phyloP scores from a whole-genome alignment of 2,797 vertebrate genomes.

The Eremophila alpestris region DNA sequence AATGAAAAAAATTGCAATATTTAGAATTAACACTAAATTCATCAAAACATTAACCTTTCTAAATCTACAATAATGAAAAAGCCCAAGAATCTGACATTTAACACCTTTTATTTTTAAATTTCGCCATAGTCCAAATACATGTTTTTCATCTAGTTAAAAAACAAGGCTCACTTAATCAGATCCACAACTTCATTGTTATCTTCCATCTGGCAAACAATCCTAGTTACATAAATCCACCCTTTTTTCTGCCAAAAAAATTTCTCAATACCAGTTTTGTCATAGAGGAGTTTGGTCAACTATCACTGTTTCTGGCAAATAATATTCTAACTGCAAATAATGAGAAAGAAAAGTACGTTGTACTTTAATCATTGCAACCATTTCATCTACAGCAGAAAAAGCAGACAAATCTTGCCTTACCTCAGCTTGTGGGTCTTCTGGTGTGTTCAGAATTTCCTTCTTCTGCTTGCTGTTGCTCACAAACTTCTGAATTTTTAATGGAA shows the following conservation, averaged over 20 bases:
- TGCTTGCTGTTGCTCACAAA: neutral
- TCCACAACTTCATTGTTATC: neutral
- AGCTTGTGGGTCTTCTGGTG: neutral
- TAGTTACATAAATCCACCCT: neutral
- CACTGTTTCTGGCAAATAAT: neutral
- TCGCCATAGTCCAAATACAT: neutral
- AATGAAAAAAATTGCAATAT: neutral
- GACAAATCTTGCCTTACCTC: constrained; percentile 26
- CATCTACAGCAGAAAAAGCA: neutral
- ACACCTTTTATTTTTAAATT: neutral
- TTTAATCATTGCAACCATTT: neutral
- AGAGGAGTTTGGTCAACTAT: neutral
- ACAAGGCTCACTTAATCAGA: neutral
- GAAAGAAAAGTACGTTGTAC: neutral
- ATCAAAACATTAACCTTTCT: neutral
- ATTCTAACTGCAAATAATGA: neutral
- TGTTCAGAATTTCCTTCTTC: neutral
- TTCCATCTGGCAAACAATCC: neutral
- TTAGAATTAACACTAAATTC: neutral
- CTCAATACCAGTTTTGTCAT: neutral
- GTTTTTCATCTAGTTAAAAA: neutral
- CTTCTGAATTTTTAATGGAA: neutral
- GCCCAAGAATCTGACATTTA: neutral
- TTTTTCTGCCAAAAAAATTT: neutral
- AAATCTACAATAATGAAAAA: neutral